These are phyloP conservation scores for Radopholus similis DNA, from an alignment of 1,140 invertebrate species.

Conservation along the genomic window DNA sequence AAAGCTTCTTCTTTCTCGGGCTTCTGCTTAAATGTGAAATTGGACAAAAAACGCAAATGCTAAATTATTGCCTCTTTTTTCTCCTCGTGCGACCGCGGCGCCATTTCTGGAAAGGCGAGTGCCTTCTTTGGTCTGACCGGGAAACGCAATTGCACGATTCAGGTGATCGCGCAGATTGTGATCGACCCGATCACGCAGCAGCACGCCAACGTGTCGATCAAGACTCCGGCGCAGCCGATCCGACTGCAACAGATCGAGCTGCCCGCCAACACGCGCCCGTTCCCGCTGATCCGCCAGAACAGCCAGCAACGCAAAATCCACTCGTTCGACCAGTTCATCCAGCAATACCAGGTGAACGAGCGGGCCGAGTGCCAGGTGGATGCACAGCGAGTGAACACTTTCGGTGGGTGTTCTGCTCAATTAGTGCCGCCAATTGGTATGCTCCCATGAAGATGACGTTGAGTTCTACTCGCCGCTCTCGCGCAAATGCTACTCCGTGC, in stretches of 20 bases:
- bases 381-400: conserved; percentile 10
- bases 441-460: conserved; percentile 8
- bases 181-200: conserved; percentile 42
- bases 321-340: conserved; percentile 2
- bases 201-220: conserved; percentile 39
- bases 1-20: no score
- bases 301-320: conserved; percentile 1
- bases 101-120: conserved; percentile 3
- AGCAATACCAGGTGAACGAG: neutral
- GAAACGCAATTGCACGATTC: neutral
- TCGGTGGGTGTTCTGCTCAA: neutral
- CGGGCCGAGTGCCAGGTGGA: conserved; percentile 26
- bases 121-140: no score
- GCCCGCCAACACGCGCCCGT: conserved; percentile 11
- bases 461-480: conserved; percentile 12
- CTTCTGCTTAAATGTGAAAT: no score
- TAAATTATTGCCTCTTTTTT: no score
- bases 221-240: conserved; percentile 28
- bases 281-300: neutral
- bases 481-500: conserved; percentile 25
- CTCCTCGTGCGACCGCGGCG: no score
- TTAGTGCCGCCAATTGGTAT: neutral
- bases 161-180: conserved; percentile 13
- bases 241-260: conserved; percentile 15
- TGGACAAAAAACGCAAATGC: no score